These are phyloP conservation scores for Bradypodion ventrale DNA, from an alignment of 2,797 vertebrate species.

Conservation along the genomic window DNA sequence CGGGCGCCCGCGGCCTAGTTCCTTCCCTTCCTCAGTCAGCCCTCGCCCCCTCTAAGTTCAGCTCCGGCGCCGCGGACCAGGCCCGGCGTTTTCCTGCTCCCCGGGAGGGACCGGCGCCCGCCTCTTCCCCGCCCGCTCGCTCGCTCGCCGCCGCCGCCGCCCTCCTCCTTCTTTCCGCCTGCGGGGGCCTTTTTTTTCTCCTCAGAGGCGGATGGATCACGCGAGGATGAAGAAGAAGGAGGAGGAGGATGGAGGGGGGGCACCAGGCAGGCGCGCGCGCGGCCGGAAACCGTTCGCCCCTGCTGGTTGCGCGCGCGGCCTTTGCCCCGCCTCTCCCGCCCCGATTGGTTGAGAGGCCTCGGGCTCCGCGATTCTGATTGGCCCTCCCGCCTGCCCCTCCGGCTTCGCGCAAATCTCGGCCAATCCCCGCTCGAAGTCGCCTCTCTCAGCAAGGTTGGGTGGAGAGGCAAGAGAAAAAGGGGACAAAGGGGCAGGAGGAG, in stretches of 20 bases:
- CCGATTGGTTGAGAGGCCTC: conserved; percentile 6
- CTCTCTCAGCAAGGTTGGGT: neutral
- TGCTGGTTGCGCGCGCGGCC: fast-evolving
- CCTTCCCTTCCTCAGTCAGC: neutral
- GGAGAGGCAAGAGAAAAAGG: conserved; percentile 35
- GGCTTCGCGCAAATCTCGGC: neutral
- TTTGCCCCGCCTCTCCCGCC: neutral
- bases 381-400: neutral
- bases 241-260: neutral
- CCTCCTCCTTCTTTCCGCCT: no score
- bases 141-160: no score
- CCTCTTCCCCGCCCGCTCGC: no score
- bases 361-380: conserved; percentile 3
- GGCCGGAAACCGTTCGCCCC: conserved; percentile 46
- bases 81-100: neutral
- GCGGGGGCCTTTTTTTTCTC: neutral
- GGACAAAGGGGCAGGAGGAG: conserved; percentile 57
- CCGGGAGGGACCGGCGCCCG: no score
- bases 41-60: no score
- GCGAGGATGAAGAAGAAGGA: no score
- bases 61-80: neutral
- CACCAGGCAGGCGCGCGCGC: conserved; percentile 32
- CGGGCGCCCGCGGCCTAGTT: no score
- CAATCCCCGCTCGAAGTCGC: conserved; percentile 10
- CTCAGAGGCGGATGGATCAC: no score